phyloP scores from a whole-genome alignment of 2,113 vertebrate species.

The Pachycephala philippinensis region DNA sequence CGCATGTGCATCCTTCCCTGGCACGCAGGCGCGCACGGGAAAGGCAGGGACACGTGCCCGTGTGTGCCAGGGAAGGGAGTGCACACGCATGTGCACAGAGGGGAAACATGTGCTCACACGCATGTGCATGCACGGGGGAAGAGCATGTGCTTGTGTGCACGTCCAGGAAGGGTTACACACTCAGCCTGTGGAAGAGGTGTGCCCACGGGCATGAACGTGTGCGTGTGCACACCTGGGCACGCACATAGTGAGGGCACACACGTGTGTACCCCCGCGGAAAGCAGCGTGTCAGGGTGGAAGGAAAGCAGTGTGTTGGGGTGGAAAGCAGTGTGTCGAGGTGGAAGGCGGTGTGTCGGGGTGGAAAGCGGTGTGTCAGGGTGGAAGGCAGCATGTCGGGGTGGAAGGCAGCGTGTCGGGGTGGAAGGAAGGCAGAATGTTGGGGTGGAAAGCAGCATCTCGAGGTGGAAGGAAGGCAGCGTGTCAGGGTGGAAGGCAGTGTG shows the following conservation, averaged over 20 bases:
- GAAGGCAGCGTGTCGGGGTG: no score
- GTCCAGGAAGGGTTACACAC: neutral
- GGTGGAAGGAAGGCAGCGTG: no score
- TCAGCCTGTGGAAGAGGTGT: neutral
- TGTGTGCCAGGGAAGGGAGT: neutral
- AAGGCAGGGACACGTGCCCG: no score
- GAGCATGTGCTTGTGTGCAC: neutral
- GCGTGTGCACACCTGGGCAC: no score
- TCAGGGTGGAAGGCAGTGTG: no score
- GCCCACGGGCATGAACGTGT: neutral
- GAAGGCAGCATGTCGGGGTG: no score
- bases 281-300: no score
- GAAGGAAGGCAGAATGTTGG: no score
- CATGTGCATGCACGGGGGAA: no score
- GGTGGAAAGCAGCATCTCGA: accelerated
- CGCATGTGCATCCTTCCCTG: neutral
- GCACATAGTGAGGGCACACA: neutral
- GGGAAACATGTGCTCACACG: neutral
- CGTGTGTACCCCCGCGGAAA: no score
- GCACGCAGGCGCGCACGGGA: neutral
- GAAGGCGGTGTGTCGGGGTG: accelerated
- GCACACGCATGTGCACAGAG: neutral
- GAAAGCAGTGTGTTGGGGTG: no score
- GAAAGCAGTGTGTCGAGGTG: no score
- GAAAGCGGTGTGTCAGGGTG: accelerated